Conservation (phyloP, 1,140 invertebrate genomes). For the Monochamus saltuarius region DNA sequence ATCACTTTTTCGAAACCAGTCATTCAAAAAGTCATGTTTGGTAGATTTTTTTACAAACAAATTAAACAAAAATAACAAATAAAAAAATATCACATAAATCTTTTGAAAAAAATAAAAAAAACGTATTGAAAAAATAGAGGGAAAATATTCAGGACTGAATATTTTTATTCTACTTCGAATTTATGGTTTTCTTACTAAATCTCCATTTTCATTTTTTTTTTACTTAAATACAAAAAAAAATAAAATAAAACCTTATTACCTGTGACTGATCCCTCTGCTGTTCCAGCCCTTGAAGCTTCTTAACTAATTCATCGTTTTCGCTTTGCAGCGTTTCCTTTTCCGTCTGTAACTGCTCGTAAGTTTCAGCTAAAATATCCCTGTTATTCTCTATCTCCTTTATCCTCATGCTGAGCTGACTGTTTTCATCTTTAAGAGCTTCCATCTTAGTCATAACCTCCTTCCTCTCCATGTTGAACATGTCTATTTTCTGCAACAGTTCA, state of each 20-base stretch:
- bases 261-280: not conserved
- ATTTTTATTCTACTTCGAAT: too few species aligned
- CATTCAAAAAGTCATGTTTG: too few species aligned
- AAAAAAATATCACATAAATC: too few species aligned
- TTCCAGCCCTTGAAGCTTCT: conserved; percentile 2
- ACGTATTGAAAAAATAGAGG: too few species aligned
- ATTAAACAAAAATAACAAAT: too few species aligned
- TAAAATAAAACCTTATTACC: conserved; percentile 1
- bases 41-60: too few species aligned
- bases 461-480: conserved; percentile 64
- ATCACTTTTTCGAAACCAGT: too few species aligned
- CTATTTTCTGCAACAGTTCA: conserved; percentile 66
- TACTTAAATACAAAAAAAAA: not conserved
- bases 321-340: conserved; percentile 50
- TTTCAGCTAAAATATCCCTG: conserved; percentile 54
- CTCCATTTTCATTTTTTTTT: too few species aligned
- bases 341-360: conserved; percentile 50
- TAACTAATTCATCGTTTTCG: conserved; percentile 37
- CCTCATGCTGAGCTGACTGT: conserved; percentile 56
- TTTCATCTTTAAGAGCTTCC: conserved; percentile 63
- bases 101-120: too few species aligned
- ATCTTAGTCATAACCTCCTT: conserved; percentile 70
- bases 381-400: conserved; percentile 61
- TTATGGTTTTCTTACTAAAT: too few species aligned
- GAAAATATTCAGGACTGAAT: too few species aligned